phyloP scores from a whole-genome alignment of 2,797 vertebrate species.

The Mus spretus region DNA sequence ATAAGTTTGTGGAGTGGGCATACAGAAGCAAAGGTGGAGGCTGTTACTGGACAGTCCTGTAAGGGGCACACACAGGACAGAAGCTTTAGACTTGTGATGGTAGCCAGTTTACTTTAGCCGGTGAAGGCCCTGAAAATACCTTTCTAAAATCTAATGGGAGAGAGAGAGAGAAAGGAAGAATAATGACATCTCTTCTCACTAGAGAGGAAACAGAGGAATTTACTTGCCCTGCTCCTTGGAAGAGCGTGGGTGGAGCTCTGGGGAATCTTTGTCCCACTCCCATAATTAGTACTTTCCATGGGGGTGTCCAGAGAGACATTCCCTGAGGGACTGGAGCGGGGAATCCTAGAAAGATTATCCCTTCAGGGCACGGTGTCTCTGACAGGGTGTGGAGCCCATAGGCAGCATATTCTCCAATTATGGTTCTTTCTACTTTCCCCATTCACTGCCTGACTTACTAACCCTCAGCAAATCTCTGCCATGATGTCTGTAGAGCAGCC shows the following conservation, averaged over 20 bases:
- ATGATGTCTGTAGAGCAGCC: not conserved
- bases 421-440: not conserved
- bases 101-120: not conserved
- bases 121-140: not conserved
- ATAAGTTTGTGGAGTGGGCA: not conserved
- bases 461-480: not conserved
- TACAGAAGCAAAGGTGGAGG: not conserved
- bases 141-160: not conserved
- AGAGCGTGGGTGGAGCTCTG: not conserved
- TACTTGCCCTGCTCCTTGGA: not conserved
- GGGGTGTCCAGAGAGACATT: conserved; percentile 61
- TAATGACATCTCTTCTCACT: not conserved
- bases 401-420: not conserved
- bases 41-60: not conserved
- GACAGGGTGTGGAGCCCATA: not conserved
- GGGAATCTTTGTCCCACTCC: conserved; percentile 5
- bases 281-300: conserved; percentile 38
- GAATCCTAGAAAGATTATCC: not conserved
- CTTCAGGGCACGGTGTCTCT: not conserved
- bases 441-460: not conserved
- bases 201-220: not conserved
- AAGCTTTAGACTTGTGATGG: not conserved
- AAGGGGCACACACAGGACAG: not conserved
- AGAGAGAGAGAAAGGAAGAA: not conserved
- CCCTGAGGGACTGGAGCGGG: not conserved